A percentile compares a stretch with the other conserved stretches of the same genome.
These are phyloP conservation scores for Apostichopus japonicus DNA, from an alignment of 35 echinoderm and acorn worm species.

Conservation along the genomic window DNA sequence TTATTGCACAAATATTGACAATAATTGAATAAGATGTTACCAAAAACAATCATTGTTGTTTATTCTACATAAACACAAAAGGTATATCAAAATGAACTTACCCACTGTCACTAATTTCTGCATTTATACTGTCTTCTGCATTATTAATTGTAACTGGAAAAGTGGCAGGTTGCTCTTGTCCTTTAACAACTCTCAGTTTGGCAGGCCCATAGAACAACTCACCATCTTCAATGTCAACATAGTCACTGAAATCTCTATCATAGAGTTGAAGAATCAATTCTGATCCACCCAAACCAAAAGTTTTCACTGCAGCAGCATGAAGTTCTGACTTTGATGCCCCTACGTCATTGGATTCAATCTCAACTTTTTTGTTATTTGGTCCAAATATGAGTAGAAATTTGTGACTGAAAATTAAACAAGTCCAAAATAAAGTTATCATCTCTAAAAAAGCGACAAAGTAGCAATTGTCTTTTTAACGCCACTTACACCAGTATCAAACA, in stretches of 20 bases:
- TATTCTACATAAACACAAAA: too few species aligned
- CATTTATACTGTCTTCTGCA: too few species aligned
- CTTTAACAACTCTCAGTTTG: neutral
- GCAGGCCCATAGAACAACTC: neutral
- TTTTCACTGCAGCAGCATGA: neutral
- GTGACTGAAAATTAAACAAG: neutral
- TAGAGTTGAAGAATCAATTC: neutral
- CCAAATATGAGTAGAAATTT: conserved; percentile 8
- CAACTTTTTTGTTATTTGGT: conserved; percentile 11
- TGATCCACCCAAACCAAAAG: neutral
- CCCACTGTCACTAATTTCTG: too few species aligned
- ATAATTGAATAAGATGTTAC: too few species aligned
- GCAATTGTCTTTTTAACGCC: too few species aligned
- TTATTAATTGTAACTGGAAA: neutral
- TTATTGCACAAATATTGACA: too few species aligned
- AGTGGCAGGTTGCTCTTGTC: neutral
- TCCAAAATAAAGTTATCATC: too few species aligned
- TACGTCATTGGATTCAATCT: neutral
- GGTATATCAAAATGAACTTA: too few species aligned
- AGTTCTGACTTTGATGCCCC: neutral
- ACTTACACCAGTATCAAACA: too few species aligned
- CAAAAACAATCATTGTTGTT: too few species aligned
- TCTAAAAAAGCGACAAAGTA: too few species aligned
- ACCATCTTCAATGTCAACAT: conserved; percentile 30
- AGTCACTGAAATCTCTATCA: conserved; percentile 18